Evolutionary conservation across 2,113 vertebrate species (phyloP), one percentile per base, ranked within the genome.

Genomic region (Murina feae): DNA sequence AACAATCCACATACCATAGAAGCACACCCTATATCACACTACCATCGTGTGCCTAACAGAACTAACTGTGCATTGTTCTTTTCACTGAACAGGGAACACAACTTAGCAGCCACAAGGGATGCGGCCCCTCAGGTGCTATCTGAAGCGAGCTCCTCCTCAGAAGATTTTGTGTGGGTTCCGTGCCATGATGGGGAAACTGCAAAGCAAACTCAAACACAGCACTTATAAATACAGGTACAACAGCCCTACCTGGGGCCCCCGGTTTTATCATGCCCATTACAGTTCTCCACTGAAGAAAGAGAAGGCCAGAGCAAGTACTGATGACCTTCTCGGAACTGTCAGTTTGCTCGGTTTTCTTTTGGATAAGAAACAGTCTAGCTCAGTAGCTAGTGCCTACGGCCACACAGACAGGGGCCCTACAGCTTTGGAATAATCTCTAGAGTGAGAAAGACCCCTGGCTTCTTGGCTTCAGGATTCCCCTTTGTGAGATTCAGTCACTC

Each of bases 151-250:
- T 5, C 5, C 1, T 35, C 91, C 35, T 44, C 2, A 8, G 68
- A 65, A 92, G 74, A 92, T 0, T 55, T 55, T 28, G 1, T 49
- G 55, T 66, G 0, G 0, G 20, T 51, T 78, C 14, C 0, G 47
- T 49, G 23, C 66, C 2, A 28, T 66, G 65, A 99, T 99, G 99
- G 99, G 99, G 39, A 99, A 99, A 95, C 98, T 99, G 68, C 99
- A 99, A 97, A 99, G 99, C 97, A 99, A 99, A 97, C 97, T 99
- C 96, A 98, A 98, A 91, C 97, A 98, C 94, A 98, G 98, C 94
- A 98, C 98, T 32, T 97, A 98, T 21, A 98, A 98, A 89, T 99
- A 99, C 98, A 99, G 99, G 99, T 99, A 97, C 81, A 74, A 95
- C 96, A 66, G 9, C 0, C 0, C 47, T 68, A 0, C 11, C 21